A percentile compares a stretch with the other conserved stretches of the same genome.
phyloP scores from a whole-genome alignment of 2,888 invertebrate species.

The Melitaea athalia region DNA sequence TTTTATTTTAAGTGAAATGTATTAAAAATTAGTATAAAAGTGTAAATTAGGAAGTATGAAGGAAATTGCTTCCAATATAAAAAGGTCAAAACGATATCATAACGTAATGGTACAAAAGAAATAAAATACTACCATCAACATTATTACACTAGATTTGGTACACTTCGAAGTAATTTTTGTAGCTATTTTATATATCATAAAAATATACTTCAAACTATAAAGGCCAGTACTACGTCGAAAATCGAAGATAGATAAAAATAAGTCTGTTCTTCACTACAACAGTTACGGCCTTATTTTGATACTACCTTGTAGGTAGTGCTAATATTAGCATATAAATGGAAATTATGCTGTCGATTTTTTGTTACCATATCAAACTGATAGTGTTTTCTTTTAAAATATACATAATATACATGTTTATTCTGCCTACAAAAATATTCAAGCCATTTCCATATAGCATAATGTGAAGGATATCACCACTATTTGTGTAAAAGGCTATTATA shows the following conservation, averaged over 20 bases:
- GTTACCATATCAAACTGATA: background rate
- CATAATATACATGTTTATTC: background rate
- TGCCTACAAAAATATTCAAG: background rate
- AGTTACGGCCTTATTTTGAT: conserved; percentile 10
- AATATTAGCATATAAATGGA: conserved; percentile 22
- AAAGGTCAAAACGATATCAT: too few relatives aligned
- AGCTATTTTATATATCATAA: background rate
- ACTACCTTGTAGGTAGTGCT: conserved; percentile 11
- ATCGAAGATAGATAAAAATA: conserved; percentile 4
- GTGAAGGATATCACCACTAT: too few relatives aligned
- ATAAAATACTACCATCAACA: too few relatives aligned
- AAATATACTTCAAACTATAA: background rate
- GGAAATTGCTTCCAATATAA: too few relatives aligned
- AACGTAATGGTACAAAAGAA: too few relatives aligned
- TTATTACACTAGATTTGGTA: too few relatives aligned
- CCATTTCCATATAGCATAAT: background rate
- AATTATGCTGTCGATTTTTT: conserved; percentile 14
- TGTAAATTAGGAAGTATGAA: too few relatives aligned
- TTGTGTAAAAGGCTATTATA: too few relatives aligned
- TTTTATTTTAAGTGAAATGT: too few relatives aligned
- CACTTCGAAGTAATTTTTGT: too few relatives aligned
- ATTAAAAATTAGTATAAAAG: too few relatives aligned
- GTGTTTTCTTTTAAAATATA: background rate
- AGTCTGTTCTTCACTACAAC: background rate
- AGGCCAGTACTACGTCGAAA: background rate